Evolutionary conservation across 2,888 invertebrate genomes (phyloP).

Genomic region (Gastrophysa polygoni): DNA sequence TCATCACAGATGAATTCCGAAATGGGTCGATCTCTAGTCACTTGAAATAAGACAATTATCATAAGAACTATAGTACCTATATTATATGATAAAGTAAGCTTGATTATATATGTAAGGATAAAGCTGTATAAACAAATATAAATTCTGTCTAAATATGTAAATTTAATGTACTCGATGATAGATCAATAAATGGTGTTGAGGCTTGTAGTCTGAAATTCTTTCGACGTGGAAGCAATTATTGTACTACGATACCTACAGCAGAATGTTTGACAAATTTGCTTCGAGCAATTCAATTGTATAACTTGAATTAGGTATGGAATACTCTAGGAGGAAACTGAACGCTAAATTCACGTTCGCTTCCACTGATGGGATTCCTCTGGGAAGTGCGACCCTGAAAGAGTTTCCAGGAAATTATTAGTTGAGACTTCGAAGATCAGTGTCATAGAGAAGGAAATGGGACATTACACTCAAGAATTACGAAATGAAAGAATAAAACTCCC

Average conservation of each 20-base stretch:
- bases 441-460: too few relatives aligned
- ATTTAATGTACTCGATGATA: conserved; percentile 22
- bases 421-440: too few relatives aligned
- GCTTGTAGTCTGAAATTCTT: conserved; percentile 16
- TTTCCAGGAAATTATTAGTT: too few relatives aligned
- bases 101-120: conserved; percentile 8
- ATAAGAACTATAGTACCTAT: conserved; percentile 15
- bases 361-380: neutral
- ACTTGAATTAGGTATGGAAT: neutral
- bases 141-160: conserved; percentile 18
- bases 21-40: conserved; percentile 36
- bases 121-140: conserved; percentile 15
- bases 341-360: neutral
- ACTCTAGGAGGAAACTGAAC: conserved; percentile 11
- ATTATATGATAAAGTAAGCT: conserved; percentile 14
- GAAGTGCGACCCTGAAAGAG: neutral
- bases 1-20: conserved; percentile 22
- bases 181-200: conserved; percentile 23
- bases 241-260: too few relatives aligned
- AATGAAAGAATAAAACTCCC: too few relatives aligned
- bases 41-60: conserved; percentile 29
- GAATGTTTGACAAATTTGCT: too few relatives aligned
- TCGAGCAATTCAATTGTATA: too few relatives aligned
- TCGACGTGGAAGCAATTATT: neutral
- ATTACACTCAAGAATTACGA: too few relatives aligned